Evolutionary conservation across 2,888 invertebrate species (phyloP), one percentile per base, ranked within the genome.

Genomic region (Pyrrhosoma nymphula): DNA sequence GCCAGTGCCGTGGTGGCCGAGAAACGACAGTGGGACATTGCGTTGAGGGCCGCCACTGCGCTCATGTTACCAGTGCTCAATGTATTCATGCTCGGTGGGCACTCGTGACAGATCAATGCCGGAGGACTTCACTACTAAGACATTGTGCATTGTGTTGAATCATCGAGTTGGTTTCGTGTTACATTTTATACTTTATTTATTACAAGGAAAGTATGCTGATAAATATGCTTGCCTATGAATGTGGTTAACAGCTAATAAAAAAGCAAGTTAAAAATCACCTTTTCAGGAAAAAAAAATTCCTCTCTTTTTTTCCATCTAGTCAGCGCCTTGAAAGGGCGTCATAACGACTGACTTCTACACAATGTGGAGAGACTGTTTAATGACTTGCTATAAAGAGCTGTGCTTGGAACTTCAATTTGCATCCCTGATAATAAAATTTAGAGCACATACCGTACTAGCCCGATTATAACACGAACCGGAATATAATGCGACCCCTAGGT

Each of bases 111-210:
- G 18, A 39, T 39, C 69, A 14, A 18, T 0, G 35, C 12, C 30
- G n/a, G 69, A n/a, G n/a, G 18, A 30, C 30, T 4, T 82, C 30
- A 6, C n/a, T 16, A 35, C 35, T 3, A 16, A 6, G 14, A 23
- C 4, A 8, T 0, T 82, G 35, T 35, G 2, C 82, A 82, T 82
- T 35, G 26, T 35, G 82, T 35, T 82, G 26, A 82, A 82, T 26
- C 35, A 18, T 16, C 82, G 35, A 47, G 47, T 47, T 0, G 14
- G 0, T 82, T 3, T 14, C n/a, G n/a, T n/a, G n/a, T n/a, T n/a
- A n/a, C n/a, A n/a, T 82, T 82, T 14, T 82, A 82, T 82, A 12
- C 35, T 82, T 82, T 82, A 82, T 82, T 82, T 82, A 82, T 82
- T 23, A 16, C 82, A 30, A 35, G 14, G 26, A 26, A 35, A 35